phyloP scores from a whole-genome alignment of 1,140 invertebrate species.

The Coelopa frigida region DNA sequence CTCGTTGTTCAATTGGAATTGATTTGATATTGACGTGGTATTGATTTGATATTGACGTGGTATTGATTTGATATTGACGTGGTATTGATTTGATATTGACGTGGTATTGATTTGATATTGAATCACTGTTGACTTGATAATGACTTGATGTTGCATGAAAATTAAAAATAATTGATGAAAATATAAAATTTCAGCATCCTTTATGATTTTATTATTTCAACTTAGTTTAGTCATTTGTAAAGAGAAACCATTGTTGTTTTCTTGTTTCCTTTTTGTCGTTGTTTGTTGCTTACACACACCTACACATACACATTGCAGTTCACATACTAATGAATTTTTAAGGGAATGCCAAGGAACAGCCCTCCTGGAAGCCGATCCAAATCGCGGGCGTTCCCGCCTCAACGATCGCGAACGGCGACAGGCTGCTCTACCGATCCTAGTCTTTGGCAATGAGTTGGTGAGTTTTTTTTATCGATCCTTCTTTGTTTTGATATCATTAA shows the following conservation, averaged over 20 bases:
- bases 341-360: slow-evolving; percentile 59
- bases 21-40: too few species aligned
- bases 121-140: neutral
- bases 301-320: slow-evolving; percentile 46
- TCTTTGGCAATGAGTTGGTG: slow-evolving; percentile 84
- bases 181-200: neutral
- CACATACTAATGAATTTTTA: slow-evolving; percentile 70
- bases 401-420: slow-evolving; percentile 85
- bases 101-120: too few species aligned
- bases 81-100: too few species aligned
- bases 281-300: slow-evolving; percentile 10
- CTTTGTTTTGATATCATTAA: neutral
- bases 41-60: too few species aligned
- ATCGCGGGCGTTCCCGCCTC: slow-evolving; percentile 57
- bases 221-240: neutral
- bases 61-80: too few species aligned
- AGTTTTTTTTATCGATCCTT: slow-evolving; percentile 36
- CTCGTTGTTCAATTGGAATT: too few species aligned
- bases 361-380: slow-evolving; percentile 48
- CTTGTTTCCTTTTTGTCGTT: slow-evolving; percentile 13
- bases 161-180: neutral
- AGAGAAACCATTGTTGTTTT: too few species aligned
- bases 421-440: slow-evolving; percentile 79
- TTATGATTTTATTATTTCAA: slow-evolving; percentile 4
- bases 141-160: neutral